Percentiles rank a stretch among this genome's conserved stretches.
These are phyloP conservation scores for Drosophila pseudotakahashii DNA, from an alignment of 2,888 invertebrate species.

Conservation along the genomic window DNA sequence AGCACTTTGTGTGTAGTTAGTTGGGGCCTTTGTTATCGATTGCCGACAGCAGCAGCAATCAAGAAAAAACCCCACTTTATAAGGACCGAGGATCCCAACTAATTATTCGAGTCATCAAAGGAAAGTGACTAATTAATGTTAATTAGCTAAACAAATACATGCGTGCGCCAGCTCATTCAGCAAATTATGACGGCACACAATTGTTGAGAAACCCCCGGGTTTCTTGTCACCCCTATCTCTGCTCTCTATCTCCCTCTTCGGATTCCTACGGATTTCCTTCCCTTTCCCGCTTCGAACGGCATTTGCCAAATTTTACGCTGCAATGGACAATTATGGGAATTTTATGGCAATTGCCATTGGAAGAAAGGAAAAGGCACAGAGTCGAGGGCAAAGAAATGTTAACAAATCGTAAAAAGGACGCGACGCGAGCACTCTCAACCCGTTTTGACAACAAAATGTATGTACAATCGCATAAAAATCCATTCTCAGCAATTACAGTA, in stretches of 20 bases:
- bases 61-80: not conserved
- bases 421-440: slow-evolving; percentile 25
- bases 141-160: slow-evolving; percentile 66
- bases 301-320: slow-evolving; percentile 82
- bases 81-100: not conserved
- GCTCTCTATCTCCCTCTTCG: not conserved
- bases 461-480: slow-evolving; percentile 28
- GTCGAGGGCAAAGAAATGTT: slow-evolving; percentile 60
- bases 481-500: slow-evolving; percentile 26
- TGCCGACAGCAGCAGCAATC: slow-evolving; percentile 1
- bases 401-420: slow-evolving; percentile 68
- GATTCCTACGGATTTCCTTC: slow-evolving; percentile 35
- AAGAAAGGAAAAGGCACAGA: slow-evolving; percentile 37
- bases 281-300: slow-evolving; percentile 31
- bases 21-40: slow-evolving; percentile 50
- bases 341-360: slow-evolving; percentile 76
- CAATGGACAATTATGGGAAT: slow-evolving; percentile 82
- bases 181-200: slow-evolving; percentile 61
- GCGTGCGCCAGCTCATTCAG: slow-evolving; percentile 27
- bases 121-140: slow-evolving; percentile 57
- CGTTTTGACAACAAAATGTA: slow-evolving; percentile 12
- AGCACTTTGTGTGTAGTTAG: slow-evolving; percentile 50
- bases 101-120: not conserved
- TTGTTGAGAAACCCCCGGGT: slow-evolving; percentile 39
- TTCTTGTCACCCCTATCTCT: slow-evolving; percentile 16